Evolutionary conservation across 2,888 invertebrate genomes (phyloP).

Genomic region (Lacanobia wlatinum): DNA sequence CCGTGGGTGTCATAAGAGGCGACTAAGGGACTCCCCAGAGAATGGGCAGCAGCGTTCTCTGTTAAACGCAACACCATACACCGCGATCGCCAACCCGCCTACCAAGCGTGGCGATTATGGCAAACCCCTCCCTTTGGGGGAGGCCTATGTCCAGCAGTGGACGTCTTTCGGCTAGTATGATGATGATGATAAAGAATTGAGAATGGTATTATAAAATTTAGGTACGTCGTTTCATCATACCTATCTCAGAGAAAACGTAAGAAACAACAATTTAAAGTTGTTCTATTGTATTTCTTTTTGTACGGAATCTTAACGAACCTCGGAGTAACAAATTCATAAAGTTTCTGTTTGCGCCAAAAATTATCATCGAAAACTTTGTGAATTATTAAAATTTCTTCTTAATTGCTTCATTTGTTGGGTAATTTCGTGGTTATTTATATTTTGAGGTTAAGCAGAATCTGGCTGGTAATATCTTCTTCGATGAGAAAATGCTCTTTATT

Average conservation of each 20-base stretch:
- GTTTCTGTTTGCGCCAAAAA: conserved; percentile 52
- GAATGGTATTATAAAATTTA: too few species aligned
- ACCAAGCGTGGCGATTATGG: too few species aligned
- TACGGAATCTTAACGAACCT: conserved; percentile 49
- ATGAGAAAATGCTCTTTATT: neutral
- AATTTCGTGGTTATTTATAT: conserved; percentile 30
- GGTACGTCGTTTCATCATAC: too few species aligned
- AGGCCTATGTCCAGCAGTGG: too few species aligned
- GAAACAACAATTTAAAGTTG: conserved; percentile 25
- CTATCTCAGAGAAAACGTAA: neutral
- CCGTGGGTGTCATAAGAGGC: too few species aligned
- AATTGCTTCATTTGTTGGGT: conserved; percentile 57
- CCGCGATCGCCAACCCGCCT: too few species aligned
- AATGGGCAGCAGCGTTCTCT: too few species aligned
- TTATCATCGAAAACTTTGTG: conserved; percentile 55
- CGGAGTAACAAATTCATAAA: conserved; percentile 56
- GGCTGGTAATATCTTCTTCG: neutral
- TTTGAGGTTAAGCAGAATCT: neutral
- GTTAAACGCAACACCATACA: too few species aligned
- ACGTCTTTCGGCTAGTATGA: too few species aligned
- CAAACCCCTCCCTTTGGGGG: too few species aligned
- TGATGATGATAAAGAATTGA: too few species aligned
- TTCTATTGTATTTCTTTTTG: conserved; percentile 32
- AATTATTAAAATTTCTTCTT: conserved; percentile 58
- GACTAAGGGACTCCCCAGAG: too few species aligned